Base-by-base conservation (phyloP, 1,140 invertebrate genomes). In the Oryctes rhinoceros region DNA sequence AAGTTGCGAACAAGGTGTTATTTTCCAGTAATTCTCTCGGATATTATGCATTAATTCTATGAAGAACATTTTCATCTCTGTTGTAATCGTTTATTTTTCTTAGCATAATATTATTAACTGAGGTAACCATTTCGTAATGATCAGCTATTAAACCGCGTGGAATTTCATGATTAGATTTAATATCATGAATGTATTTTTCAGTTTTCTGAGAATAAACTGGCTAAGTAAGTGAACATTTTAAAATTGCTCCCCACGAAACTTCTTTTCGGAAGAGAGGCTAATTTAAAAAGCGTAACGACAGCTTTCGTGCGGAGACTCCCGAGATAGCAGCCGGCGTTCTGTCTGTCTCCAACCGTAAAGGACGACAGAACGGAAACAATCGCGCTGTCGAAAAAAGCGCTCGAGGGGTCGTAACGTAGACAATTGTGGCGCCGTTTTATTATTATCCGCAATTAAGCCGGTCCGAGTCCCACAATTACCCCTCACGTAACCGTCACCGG, bases 311-410 rank as follows among this genome's bases (percentile, higher is more conserved):
- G 53, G 2, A 18, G 11, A 59, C 15, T 59, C 18, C 53, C 53
- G 13, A 53, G 24, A 59, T 59, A n/a, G 53, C 53, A 59, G 53
- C 53, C 53, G 53, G 53, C 53, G n/a, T 59, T 59, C 53, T 59
- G 18, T 59, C 39, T 44, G 39, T 10, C 39, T 44, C 39, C 39
- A 44, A 44, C 39, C 39, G 39, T 44, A 44, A 10, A 30, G 39
- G 39, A 10, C 39, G 39, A 44, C 39, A 44, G 39, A 44, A 44
- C 39, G 39, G 53, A 59, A 59, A 59, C 53, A 59, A 59, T 59
- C 53, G 3, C 15, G 53, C 18, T 59, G 53, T 18, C 53, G 53
- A 59, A 18, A 44, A 44, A 44, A 44, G 39, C 39, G 9, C 39
- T 10, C 39, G 0, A 44, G 15, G 53, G 53, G 53, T 59, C 53